Evolutionary conservation across 92 coral and sea anemone genomes (phyloP).

Genomic region (Epizoanthus fatuus): DNA sequence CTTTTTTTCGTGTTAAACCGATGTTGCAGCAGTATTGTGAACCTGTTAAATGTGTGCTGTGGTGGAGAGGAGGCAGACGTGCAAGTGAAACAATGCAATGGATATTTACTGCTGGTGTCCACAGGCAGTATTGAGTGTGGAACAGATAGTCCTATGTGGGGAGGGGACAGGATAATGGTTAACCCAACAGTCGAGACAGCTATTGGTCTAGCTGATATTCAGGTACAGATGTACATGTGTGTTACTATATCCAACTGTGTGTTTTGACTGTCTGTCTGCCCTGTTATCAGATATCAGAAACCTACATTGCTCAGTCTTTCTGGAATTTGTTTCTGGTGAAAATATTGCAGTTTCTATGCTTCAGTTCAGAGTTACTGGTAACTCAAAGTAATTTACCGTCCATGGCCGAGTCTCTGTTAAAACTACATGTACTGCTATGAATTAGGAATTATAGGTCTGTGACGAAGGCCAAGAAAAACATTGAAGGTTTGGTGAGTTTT

Average conservation of each 20-base stretch:
- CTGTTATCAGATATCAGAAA: too few relatives aligned
- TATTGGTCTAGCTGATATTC: conserved; percentile 90
- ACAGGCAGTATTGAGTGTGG: conserved; percentile 64
- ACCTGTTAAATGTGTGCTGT: conserved; percentile 93
- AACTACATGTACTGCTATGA: too few relatives aligned
- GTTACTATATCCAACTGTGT: too few relatives aligned
- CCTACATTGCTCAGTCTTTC: too few relatives aligned
- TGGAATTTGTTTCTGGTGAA: too few relatives aligned
- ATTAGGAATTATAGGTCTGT: too few relatives aligned
- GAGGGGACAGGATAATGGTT: conserved; percentile 80
- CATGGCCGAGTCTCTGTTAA: too few relatives aligned
- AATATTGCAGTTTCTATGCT: too few relatives aligned
- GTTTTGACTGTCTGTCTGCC: neutral
- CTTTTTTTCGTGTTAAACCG: neutral
- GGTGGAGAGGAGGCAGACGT: conserved; percentile 78
- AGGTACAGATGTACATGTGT: conserved; percentile 56
- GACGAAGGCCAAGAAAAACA: too few relatives aligned
- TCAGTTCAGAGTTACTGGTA: too few relatives aligned
- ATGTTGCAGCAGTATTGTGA: conserved; percentile 78
- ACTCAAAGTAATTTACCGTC: too few relatives aligned
- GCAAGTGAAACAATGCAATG: conserved; percentile 43
- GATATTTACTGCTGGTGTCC: conserved; percentile 78
- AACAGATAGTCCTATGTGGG: conserved; percentile 78
- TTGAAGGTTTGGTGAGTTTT: too few relatives aligned
- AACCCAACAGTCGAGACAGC: conserved; percentile 90